Conservation (phyloP, 2,888 invertebrate genomes). For the Apamea anceps region DNA sequence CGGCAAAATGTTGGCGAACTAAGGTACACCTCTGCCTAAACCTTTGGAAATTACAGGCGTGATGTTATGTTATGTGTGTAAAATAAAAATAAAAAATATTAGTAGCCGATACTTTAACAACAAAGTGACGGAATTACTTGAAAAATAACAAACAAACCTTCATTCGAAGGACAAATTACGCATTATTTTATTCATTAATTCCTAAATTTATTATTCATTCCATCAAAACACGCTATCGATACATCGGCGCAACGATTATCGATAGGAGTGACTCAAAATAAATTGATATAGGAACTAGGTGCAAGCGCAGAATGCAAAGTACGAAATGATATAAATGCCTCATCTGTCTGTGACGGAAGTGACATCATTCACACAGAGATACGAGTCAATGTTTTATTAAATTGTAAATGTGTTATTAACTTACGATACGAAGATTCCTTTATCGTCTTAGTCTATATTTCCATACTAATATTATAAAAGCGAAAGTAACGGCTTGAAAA, state of each 20-base stretch:
- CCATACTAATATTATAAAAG: not conserved
- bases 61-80: too few species aligned
- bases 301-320: conserved; percentile 46
- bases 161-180: not conserved
- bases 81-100: not conserved
- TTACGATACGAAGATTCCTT: not conserved
- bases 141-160: conserved; percentile 11
- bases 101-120: not conserved
- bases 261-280: conserved; percentile 31
- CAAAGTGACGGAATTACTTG: not conserved
- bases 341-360: conserved; percentile 43
- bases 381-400: conserved; percentile 29
- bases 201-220: conserved; percentile 14
- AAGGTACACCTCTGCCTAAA: not conserved
- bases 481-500: not conserved
- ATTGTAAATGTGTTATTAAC: conserved; percentile 29
- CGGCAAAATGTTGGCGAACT: not conserved
- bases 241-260: conserved; percentile 20
- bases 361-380: conserved; percentile 37
- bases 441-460: not conserved
- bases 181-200: not conserved
- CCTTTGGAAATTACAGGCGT: not conserved
- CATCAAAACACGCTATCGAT: conserved; percentile 8
- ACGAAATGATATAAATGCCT: conserved; percentile 46
- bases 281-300: conserved; percentile 42